Percentiles rank a stretch among this genome's conserved stretches.
These are phyloP conservation scores for Noctuana brunneofusca DNA, from an alignment of 2,888 invertebrate genomes.

Conservation along the genomic window DNA sequence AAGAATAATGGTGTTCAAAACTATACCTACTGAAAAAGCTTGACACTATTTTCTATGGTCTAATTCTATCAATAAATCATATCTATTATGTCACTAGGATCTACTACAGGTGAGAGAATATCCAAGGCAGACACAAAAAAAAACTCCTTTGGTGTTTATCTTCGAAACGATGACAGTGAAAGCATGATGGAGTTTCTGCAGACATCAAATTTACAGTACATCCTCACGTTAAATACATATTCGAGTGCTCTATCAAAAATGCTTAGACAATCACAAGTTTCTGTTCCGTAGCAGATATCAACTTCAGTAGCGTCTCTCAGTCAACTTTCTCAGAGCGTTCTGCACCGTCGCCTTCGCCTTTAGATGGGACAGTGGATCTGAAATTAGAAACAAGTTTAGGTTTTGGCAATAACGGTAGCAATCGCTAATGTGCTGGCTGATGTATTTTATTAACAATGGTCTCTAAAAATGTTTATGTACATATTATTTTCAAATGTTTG, in stretches of 20 bases:
- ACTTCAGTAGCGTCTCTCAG: constrained; percentile 75
- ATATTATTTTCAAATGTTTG: neutral
- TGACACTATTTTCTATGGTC: constrained; percentile 29
- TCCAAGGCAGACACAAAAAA: constrained; percentile 14
- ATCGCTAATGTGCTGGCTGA: neutral
- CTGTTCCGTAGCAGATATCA: constrained; percentile 46
- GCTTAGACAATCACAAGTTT: constrained; percentile 64
- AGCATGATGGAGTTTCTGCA: constrained; percentile 22
- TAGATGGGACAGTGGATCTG: constrained; percentile 80
- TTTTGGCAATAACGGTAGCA: neutral
- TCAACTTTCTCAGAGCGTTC: constrained; percentile 80
- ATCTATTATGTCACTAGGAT: constrained; percentile 16
- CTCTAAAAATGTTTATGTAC: constrained; percentile 9
- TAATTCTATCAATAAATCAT: constrained; percentile 25
- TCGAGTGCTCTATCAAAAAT: constrained; percentile 61
- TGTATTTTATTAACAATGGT: constrained; percentile 14
- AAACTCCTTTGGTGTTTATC: constrained; percentile 18
- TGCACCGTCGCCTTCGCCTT: constrained; percentile 82
- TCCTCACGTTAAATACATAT: constrained; percentile 37
- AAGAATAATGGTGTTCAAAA: constrained; percentile 17
- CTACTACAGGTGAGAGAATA: constrained; percentile 13
- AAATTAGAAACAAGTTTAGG: constrained; percentile 45
- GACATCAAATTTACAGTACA: constrained; percentile 28
- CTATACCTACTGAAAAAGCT: constrained; percentile 28
- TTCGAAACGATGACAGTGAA: constrained; percentile 12